Conservation (phyloP, 2,797 vertebrate genomes). For the Rhabdophis nuchalis region DNA sequence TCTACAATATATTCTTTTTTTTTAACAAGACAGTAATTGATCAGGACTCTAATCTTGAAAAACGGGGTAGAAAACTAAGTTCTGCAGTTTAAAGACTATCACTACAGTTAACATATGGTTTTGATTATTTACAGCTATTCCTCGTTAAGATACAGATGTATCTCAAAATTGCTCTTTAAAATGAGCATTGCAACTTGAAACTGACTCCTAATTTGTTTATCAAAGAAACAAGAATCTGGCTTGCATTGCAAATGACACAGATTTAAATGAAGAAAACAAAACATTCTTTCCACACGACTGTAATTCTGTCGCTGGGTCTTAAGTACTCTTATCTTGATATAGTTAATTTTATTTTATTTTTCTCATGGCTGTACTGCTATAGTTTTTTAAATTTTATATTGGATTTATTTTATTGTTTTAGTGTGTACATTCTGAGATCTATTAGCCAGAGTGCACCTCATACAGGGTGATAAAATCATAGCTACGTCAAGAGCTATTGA, state of each 20-base stretch:
- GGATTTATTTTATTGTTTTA: background rate
- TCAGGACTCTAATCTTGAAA: background rate
- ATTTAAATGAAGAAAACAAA: background rate
- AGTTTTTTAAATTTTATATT: background rate
- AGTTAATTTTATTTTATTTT: background rate
- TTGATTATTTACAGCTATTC: background rate
- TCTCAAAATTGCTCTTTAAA: background rate
- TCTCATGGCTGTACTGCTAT: background rate
- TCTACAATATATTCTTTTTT: constrained; percentile 9
- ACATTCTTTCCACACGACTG: background rate
- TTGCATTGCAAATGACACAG: constrained; percentile 11
- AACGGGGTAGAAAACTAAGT: constrained; percentile 9
- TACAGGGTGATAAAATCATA: background rate
- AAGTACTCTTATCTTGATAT: background rate
- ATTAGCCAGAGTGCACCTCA: background rate
- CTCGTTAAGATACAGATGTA: background rate
- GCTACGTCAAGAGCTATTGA: background rate
- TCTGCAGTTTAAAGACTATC: background rate
- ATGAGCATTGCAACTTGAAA: background rate
- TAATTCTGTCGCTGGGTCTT: background rate
- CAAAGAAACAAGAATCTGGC: background rate
- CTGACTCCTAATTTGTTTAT: background rate
- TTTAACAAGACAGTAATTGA: constrained; percentile 15
- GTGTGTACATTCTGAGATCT: background rate
- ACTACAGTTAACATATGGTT: background rate